Base-by-base conservation (phyloP, 2,888 invertebrate genomes). In the Carabus problematicus region DNA sequence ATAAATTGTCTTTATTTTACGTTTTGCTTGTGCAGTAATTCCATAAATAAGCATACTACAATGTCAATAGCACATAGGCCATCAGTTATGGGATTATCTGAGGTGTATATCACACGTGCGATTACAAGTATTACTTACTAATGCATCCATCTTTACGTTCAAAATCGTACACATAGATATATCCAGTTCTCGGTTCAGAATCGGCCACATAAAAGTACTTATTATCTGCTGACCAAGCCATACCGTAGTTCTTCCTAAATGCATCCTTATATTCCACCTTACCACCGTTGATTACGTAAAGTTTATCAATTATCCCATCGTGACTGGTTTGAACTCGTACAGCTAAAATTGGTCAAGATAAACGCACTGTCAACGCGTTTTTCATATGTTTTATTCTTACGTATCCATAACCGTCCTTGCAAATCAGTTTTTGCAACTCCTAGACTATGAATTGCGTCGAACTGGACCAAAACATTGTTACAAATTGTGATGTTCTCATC, bases 121-220 rank as follows among this genome's bases (percentile, higher is more conserved):
- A 52, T 9, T 52, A 52, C n/a, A 12, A 45, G 2, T 45, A 45
- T 45, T 45, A 11, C 29, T 61, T 61, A 61, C 61, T 14, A 11
- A 61, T 61, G 11, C 19, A 19, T 47, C 61, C 61, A n/a, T 43
- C 8, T 19, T 9, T 47, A n/a, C 12, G 8, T 19, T 61, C 45
- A 19, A 19, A 61, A n/a, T 47, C 45, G 45, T 61, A 61, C 11
- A 45, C 18, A 19, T 45, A 61, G 47, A 62, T 52, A 62, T 29
- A 29, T 29, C 29, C 29, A 3, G 40, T 9, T 39, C 40, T 14
- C 3, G 9, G 3, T 3, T 40, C 41, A 7, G 39, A 7, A 40
- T 49, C 62, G n/a, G 49, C 6, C 14, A 62, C 40, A 52, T 49
- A 62, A 6, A 49, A 40, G 8, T 40, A 16, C 18, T 49, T 12